Percentiles rank a stretch among this genome's conserved stretches.
Evolutionary conservation across 2,113 vertebrate genomes (phyloP).

Genomic region (Cyphomyrus discorhynchus): DNA sequence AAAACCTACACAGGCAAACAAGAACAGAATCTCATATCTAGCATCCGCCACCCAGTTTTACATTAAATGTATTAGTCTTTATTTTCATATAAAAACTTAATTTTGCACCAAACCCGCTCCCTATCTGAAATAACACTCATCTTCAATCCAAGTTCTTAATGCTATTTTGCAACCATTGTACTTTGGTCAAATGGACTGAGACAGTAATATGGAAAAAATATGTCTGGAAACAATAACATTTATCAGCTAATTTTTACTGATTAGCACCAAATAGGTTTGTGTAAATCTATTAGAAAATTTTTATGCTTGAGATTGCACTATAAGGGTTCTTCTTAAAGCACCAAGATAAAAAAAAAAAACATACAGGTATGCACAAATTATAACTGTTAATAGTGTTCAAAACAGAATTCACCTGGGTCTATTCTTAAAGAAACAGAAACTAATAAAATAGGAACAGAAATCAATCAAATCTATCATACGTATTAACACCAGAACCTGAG

Average conservation of each 20-base stretch:
- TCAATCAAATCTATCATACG: background rate
- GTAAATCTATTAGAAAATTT: background rate
- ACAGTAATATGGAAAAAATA: constrained; percentile 50
- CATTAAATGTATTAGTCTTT: background rate
- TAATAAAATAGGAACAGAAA: background rate
- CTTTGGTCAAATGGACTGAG: constrained; percentile 56
- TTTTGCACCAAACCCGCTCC: background rate
- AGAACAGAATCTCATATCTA: background rate
- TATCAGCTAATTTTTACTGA: background rate
- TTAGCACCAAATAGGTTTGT: background rate
- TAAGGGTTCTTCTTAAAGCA: background rate
- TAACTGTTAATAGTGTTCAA: background rate
- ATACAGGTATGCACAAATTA: background rate
- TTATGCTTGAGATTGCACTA: background rate
- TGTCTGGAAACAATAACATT: constrained; percentile 41
- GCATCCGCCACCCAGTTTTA: background rate
- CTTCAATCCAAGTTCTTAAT: background rate
- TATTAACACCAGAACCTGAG: background rate
- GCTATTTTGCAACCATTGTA: constrained; percentile 9
- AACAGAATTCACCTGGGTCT: background rate
- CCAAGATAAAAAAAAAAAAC: background rate
- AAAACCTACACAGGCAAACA: background rate
- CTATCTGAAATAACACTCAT: background rate
- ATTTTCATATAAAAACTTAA: background rate
- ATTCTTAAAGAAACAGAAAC: background rate